Evolutionary conservation across 2,797 vertebrate genomes (phyloP).

Genomic region (Sylvia borin): DNA sequence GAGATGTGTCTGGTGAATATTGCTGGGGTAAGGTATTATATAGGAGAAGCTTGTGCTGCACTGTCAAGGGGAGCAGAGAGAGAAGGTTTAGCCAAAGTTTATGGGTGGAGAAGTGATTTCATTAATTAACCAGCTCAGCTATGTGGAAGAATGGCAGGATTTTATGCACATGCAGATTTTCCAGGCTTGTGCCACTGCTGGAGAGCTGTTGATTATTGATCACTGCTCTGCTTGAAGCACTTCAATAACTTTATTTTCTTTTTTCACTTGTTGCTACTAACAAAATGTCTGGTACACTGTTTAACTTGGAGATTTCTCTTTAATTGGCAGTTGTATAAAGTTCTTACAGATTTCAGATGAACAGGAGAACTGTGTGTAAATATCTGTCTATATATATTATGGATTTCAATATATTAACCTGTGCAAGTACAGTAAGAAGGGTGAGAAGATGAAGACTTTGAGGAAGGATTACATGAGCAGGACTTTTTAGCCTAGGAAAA

Average conservation of each 20-base stretch:
- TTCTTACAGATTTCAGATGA: background rate
- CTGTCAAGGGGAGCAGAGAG: background rate
- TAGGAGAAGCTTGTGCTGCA: background rate
- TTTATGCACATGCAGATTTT: background rate
- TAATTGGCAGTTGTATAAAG: background rate
- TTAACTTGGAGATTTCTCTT: background rate
- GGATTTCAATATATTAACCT: background rate
- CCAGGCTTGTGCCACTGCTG: background rate
- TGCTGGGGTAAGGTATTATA: background rate
- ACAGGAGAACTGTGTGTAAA: background rate
- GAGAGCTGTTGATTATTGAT: background rate
- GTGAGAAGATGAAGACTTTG: background rate
- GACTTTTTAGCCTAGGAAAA: background rate
- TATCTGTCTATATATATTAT: fast-evolving
- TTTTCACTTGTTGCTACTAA: background rate
- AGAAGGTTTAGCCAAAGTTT: conserved; percentile 49
- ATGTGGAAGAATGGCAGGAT: background rate
- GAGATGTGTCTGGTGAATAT: background rate
- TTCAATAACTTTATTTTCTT: background rate
- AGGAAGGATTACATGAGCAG: background rate
- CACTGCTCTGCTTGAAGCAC: background rate
- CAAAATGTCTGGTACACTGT: background rate
- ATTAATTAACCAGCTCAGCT: conserved; percentile 23
- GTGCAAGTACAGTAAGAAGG: background rate
- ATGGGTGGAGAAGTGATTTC: conserved; percentile 47